These are phyloP conservation scores for Lasiommata megera DNA, from an alignment of 2,888 invertebrate genomes.

Conservation along the genomic window DNA sequence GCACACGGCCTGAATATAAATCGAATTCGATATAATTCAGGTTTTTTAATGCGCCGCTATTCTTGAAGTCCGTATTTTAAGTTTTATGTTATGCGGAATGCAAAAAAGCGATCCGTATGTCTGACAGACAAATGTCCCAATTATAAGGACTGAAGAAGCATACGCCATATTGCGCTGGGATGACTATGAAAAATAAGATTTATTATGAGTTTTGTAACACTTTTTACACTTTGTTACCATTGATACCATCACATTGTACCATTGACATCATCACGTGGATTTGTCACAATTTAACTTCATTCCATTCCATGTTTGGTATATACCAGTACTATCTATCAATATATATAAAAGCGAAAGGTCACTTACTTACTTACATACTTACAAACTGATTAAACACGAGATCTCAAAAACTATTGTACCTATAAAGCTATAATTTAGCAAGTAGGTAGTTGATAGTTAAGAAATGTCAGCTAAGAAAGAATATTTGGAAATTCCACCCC, in stretches of 20 bases:
- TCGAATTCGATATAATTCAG: constrained; percentile 61
- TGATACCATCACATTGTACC: background rate
- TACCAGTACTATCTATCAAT: too few relatives aligned
- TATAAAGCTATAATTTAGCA: too few relatives aligned
- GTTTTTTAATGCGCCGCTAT: constrained; percentile 50
- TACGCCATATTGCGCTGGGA: constrained; percentile 9
- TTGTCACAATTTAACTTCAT: too few relatives aligned
- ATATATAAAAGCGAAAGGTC: too few relatives aligned
- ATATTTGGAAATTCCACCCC: too few relatives aligned
- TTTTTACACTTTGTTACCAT: constrained; percentile 8
- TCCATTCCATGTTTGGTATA: too few relatives aligned
- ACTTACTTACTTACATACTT: too few relatives aligned
- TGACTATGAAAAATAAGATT: constrained; percentile 7
- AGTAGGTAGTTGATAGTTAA: too few relatives aligned
- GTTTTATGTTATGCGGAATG: constrained; percentile 4
- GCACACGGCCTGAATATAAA: constrained; percentile 67
- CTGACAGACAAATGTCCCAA: constrained; percentile 30
- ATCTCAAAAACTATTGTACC: too few relatives aligned
- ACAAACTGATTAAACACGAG: too few relatives aligned
- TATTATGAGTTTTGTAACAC: background rate
- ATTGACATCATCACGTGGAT: background rate
- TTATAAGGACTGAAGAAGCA: constrained; percentile 19
- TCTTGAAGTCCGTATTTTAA: constrained; percentile 30
- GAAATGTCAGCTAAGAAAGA: too few relatives aligned
- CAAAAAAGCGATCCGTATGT: constrained; percentile 28